These are phyloP conservation scores for Sylvia atricapilla DNA, from an alignment of 2,113 vertebrate species.

Conservation along the genomic window DNA sequence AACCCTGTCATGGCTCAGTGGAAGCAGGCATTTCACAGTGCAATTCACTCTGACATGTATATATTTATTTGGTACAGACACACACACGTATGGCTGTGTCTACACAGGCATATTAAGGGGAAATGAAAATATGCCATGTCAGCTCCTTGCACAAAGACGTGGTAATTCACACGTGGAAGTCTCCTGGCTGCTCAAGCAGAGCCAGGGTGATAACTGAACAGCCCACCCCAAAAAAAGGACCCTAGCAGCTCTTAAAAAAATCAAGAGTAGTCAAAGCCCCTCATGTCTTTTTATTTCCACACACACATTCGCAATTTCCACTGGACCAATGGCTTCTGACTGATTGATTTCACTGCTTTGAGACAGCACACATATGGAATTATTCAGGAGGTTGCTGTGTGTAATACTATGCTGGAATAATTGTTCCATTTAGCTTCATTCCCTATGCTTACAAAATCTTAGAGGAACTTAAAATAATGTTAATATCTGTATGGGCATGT, in stretches of 20 bases:
- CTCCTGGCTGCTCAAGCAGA: not conserved
- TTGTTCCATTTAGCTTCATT: not conserved
- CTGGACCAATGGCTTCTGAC: not conserved
- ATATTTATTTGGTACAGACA: not conserved
- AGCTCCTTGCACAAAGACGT: not conserved
- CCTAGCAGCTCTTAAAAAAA: not conserved
- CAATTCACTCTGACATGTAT: not conserved
- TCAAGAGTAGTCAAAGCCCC: not conserved
- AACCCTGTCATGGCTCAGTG: rapidly evolving
- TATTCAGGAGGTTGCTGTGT: not conserved
- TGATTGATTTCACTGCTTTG: not conserved
- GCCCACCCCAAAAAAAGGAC: not conserved
- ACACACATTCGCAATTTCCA: not conserved
- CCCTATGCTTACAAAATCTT: not conserved
- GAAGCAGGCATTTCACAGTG: not conserved
- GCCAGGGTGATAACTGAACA: not conserved
- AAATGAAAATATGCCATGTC: not conserved
- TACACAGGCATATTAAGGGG: not conserved
- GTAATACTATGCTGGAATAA: not conserved
- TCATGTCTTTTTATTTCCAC: not conserved
- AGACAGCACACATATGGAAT: slow-evolving; percentile 11
- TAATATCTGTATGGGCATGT: not conserved
- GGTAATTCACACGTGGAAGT: not conserved
- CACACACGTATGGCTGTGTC: rapidly evolving
- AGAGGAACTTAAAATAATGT: not conserved